Base-by-base conservation (phyloP, 92 coral and sea anemone genomes). In the Parazoanthus swiftii region DNA sequence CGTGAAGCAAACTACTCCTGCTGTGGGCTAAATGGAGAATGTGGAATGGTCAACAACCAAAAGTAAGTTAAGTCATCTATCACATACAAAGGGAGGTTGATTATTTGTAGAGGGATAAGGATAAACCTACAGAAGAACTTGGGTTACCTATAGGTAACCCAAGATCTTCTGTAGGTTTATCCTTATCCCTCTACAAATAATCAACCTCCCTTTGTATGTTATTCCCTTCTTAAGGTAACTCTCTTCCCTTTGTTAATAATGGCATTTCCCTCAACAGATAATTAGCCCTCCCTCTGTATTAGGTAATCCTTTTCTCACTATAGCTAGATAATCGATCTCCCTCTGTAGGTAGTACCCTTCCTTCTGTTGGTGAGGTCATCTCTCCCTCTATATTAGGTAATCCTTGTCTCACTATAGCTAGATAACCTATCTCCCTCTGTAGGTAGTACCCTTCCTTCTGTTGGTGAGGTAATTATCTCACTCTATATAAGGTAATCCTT, bases 21-120 rank as follows among this genome's bases (percentile, higher is more conserved):
- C 90, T 95, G 98, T 81, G 88, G 93, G 42, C 79, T 86, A 35
- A 89, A 93, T 72, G 85, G 84, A 56, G 98, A 95, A 81, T 95
- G 98, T 89, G 94, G 92, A 26, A 87, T 93, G 92, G 82, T 89
- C 93, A n/a, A 65, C 16, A 77, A 71, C 6, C 2, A 67, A 85
- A 83, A 80, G 97, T 94, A 65, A 59, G 86, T 86, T 5, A 29
- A 42, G 38, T 3, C 54, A 10, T 8, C 58, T 51, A 39, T 46
- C n/a, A 29, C 33, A 29, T 29, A 29, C 33, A 29, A 29, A 29
- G 33, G 33, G 33, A 29, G 33, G 33, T 29, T 29, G 33, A 29
- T 29, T 29, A 29, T 29, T 29, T 29, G 33, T 29, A 29, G 33
- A 29, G 33, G 33, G 33, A 29, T 29, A 29, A 29, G 33, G 33